Base-by-base conservation (phyloP, 2,888 invertebrate genomes). In the Hyles lineata region DNA sequence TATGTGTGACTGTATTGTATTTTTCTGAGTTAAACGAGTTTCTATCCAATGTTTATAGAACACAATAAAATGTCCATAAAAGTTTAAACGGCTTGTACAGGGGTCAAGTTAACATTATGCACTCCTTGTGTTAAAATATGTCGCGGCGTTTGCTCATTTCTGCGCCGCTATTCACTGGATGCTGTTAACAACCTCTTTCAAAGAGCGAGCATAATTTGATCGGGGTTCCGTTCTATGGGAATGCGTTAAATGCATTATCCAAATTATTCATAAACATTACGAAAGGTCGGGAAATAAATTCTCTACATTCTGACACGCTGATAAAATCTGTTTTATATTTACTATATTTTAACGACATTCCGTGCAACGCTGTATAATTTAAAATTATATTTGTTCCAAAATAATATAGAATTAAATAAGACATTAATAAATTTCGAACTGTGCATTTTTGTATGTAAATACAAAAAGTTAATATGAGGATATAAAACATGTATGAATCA, bases 151-250 rank as follows among this genome's bases (percentile, higher is more conserved):
- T 94, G 94, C 92, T 94, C 94, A 93, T 91, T 94, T 94, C 87
- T 89, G 88, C 89, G 90, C 83, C 89, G 83, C 90, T 82, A 91
- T 93, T 93, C 88, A 93, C 90, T 85, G 91, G 92, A 92, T 91
- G 92, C 93, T 93, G 94, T 94, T 94, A 94, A 94, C 94, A 94
- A 93, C 92, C 88, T 89, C 88, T 90, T 88, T 93, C 83, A 94
- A 93, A 92, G 91, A 92, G 90, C 93, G 90, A 90, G 91, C 83
- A 94, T 94, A 93, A 94, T 94, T 93, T 92, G 90, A 91, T 93
- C 91, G 89, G 94, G 94, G 94, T 93, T 89, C 86, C 81, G 92
- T 93, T 93, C 92, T 93, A 92, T 93, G 91, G 89, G 91, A 93
- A 92, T 88, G 80, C 83, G 82, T 85, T 87, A 85, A 89, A 90